These are phyloP conservation scores for Catalaphyllia jardinei DNA, from an alignment of 64 coral and sea anemone species.

Conservation along the genomic window DNA sequence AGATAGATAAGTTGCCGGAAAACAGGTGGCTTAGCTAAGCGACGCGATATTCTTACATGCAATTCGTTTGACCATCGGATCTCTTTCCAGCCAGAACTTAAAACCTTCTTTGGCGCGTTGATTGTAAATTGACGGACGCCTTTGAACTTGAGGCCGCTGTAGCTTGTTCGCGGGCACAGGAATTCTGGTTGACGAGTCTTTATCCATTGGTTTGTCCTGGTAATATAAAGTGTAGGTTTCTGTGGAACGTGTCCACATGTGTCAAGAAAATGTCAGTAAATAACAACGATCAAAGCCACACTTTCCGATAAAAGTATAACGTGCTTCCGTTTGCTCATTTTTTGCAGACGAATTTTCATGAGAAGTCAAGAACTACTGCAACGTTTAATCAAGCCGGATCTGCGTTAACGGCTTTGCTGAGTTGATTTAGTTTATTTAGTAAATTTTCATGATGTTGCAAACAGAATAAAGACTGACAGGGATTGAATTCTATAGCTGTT, in stretches of 20 bases:
- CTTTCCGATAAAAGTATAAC: no score
- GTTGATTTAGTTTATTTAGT: no score
- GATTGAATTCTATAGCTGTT: no score
- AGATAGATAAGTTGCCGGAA: background rate
- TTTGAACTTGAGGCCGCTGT: background rate
- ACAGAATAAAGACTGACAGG: no score
- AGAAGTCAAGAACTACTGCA: no score
- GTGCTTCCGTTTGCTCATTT: no score
- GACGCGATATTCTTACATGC: constrained; percentile 29
- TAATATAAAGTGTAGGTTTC: constrained; percentile 55
- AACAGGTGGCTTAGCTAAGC: background rate
- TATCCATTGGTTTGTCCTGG: constrained; percentile 30
- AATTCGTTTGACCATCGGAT: constrained; percentile 59
- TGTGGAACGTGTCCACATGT: background rate
- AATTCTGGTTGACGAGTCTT: background rate
- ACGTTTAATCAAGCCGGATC: no score
- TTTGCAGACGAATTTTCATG: no score
- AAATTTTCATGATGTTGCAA: no score
- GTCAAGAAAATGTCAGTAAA: no score
- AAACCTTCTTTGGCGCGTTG: constrained; percentile 75
- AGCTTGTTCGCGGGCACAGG: background rate
- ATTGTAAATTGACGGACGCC: constrained; percentile 54
- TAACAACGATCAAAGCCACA: no score
- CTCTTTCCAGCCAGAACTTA: constrained; percentile 74
- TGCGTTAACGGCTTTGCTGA: no score